These are phyloP conservation scores for Phrynosoma platyrhinos DNA, from an alignment of 2,113 vertebrate species.

Conservation along the genomic window DNA sequence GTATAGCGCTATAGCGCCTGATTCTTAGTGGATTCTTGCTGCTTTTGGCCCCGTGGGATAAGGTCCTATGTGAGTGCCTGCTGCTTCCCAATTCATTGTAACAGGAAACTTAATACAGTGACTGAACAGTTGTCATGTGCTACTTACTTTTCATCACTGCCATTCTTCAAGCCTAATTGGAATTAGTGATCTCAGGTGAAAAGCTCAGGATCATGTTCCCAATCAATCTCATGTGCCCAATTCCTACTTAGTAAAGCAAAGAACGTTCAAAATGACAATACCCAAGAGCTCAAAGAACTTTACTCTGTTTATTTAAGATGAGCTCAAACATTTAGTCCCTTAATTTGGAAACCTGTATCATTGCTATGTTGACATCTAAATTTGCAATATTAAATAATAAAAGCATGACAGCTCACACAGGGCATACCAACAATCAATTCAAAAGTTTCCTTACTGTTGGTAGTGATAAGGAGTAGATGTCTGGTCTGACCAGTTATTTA, in stretches of 20 bases:
- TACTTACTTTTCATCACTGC: neutral
- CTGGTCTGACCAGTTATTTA: too few species aligned
- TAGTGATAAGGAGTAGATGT: too few species aligned
- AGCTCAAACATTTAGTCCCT: neutral
- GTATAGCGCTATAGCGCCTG: too few species aligned
- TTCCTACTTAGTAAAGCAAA: conserved; percentile 14
- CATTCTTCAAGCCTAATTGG: conserved; percentile 6
- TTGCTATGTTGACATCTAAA: too few species aligned
- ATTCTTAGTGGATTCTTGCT: too few species aligned
- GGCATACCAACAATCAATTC: too few species aligned
- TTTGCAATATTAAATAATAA: too few species aligned
- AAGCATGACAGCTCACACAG: too few species aligned
- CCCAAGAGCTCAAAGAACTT: neutral
- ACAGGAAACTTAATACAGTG: conserved; percentile 12
- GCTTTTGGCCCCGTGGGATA: too few species aligned
- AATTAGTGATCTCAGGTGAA: neutral
- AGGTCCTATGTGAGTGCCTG: too few species aligned
- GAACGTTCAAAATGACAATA: neutral
- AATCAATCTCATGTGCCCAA: neutral
- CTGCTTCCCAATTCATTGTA: neutral
- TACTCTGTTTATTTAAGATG: neutral
- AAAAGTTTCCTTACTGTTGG: too few species aligned
- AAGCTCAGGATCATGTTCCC: neutral
- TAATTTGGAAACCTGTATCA: too few species aligned
- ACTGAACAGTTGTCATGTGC: neutral